Conservation (phyloP, 2,888 invertebrate species). For the Cybosia mesomella region DNA sequence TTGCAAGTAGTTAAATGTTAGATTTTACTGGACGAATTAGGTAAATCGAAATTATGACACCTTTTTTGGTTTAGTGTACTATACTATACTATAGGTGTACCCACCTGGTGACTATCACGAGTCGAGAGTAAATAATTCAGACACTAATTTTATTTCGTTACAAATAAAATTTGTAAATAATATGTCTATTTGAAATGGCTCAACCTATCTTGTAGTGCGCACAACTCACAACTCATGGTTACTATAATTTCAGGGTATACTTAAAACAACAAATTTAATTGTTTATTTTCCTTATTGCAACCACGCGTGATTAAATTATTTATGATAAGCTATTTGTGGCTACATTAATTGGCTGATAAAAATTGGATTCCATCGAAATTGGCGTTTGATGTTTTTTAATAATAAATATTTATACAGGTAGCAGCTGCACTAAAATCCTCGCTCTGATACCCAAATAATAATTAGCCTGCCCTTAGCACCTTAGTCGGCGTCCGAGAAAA, state of each 20-base stretch:
- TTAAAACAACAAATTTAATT: conserved; percentile 20
- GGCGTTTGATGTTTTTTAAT: conserved; percentile 82
- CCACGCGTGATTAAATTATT: conserved; percentile 26
- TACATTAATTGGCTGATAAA: conserved; percentile 65
- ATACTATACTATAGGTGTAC: too few relatives aligned
- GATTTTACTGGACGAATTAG: not conserved
- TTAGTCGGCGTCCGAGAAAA: conserved; percentile 81
- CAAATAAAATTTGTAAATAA: not conserved
- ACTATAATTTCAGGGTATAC: not conserved
- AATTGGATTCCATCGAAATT: conserved; percentile 82
- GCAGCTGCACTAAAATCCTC: conserved; percentile 85
- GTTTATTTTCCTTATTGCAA: conserved; percentile 24
- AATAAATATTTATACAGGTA: conserved; percentile 87
- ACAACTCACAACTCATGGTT: not conserved
- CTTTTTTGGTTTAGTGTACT: too few relatives aligned
- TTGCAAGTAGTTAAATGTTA: not conserved
- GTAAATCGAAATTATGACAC: not conserved
- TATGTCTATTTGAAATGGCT: not conserved
- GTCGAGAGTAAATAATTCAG: too few relatives aligned
- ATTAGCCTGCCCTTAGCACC: conserved; percentile 87
- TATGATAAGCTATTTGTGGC: conserved; percentile 44
- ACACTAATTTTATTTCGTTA: too few relatives aligned
- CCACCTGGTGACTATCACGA: too few relatives aligned
- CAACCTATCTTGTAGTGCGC: not conserved
- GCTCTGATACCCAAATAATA: conserved; percentile 86